phyloP scores from a whole-genome alignment of 2,113 vertebrate genomes.

The Odontesthes bonariensis region DNA sequence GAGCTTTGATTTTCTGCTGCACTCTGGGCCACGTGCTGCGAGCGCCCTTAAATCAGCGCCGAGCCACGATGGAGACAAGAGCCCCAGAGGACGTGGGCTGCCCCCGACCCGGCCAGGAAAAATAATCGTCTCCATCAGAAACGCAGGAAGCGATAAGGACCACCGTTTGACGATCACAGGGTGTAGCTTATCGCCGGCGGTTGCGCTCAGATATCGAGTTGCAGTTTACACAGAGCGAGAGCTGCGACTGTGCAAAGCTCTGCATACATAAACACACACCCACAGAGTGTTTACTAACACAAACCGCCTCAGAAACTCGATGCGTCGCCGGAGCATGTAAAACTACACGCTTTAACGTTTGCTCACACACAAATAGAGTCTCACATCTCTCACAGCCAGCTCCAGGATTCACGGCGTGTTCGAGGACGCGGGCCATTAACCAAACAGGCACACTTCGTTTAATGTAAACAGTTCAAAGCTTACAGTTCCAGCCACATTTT shows the following conservation, averaged over 20 bases:
- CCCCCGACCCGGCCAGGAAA: conserved; percentile 43
- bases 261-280: conserved; percentile 51
- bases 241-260: conserved; percentile 22
- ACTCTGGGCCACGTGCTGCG: conserved; percentile 45
- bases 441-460: too few species aligned
- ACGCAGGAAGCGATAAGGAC: conserved; percentile 73
- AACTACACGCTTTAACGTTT: conserved; percentile 13
- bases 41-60: conserved; percentile 56
- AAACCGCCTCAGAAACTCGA: conserved; percentile 24
- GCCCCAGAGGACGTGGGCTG: conserved; percentile 58
- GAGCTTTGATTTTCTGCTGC: conserved; percentile 50
- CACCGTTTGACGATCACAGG: conserved; percentile 67
- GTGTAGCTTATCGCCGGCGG: conserved; percentile 33
- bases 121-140: conserved; percentile 59
- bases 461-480: too few species aligned
- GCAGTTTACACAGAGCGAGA: conserved; percentile 13
- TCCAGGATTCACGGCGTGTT: conserved; percentile 54
- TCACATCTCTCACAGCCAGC: conserved; percentile 29
- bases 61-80: conserved; percentile 57
- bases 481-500: too few species aligned
- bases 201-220: conserved; percentile 21
- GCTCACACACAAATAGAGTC: background rate
- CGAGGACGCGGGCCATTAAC: conserved; percentile 15
- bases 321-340: background rate
- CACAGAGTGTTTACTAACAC: conserved; percentile 52